Base-by-base conservation (phyloP, 1,140 invertebrate species). In the Panulirus ornatus region DNA sequence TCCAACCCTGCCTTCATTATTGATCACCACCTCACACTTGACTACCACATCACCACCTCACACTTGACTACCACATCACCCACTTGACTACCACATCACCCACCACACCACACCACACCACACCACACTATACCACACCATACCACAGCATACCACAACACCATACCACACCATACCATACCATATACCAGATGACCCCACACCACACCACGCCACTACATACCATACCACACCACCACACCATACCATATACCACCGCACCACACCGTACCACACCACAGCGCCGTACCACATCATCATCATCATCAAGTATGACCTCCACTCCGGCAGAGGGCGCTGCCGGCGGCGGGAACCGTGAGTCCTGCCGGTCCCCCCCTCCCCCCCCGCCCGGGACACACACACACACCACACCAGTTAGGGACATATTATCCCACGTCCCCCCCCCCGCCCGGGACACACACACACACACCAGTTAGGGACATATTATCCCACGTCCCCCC, bases 1-100 rank as follows among this genome's bases (percentile, higher is more conserved):
- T 83, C 87, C 78, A 83, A 82, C 87, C n/a, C n/a, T n/a, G n/a
- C n/a, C n/a, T n/a, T n/a, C n/a, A n/a, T 89, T 89, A 89, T 89
- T 89, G 87, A 89, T 89, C 87, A 89, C 75, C 73, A 27, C 75
- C 27, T 19, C 66, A 79, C 71, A 71, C 58, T 79, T 73, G 79
- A 58, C 87, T 66, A 79, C 79, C 83, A 89, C 87, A 89, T 89
- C 83, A 89, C 79, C 58, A 63, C 87, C 79, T 79, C 83, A 63
- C 75, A 89, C 30, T 54, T 75, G 19, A 34, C 22, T 70, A 58
- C n/a, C 58, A 6, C 81, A 40, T 8, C 36, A n/a, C n/a, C n/a
- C n/a, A n/a, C n/a, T n/a, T n/a, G 22, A 9, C 22, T 11, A n/a
- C n/a, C n/a, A n/a, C n/a, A n/a, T n/a, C n/a, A n/a, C n/a, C n/a